Percentiles rank a stretch among this genome's conserved stretches.
phyloP scores from a whole-genome alignment of 2,797 vertebrate species.

The Tauraco hartlaubi region DNA sequence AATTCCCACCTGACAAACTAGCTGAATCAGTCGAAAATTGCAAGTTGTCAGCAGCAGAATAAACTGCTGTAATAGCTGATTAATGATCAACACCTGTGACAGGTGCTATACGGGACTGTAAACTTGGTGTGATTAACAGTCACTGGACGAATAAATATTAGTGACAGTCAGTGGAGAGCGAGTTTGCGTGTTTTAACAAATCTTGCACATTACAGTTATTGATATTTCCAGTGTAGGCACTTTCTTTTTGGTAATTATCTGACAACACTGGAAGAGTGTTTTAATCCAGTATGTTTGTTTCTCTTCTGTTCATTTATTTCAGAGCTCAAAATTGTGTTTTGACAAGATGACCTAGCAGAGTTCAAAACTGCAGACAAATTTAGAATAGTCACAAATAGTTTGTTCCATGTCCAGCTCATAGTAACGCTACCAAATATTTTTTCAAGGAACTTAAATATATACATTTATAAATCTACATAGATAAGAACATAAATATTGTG shows the following conservation, averaged over 20 bases:
- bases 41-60: conserved; percentile 99
- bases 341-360: conserved; percentile 70
- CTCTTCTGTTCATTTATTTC: conserved; percentile 66
- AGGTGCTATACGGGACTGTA: conserved; percentile 88
- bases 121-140: conserved; percentile 87
- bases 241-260: conserved; percentile 73
- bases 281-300: conserved; percentile 65
- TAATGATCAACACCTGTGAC: conserved; percentile 99
- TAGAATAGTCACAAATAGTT: conserved; percentile 28
- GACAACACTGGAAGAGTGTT: conserved; percentile 59
- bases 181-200: conserved; percentile 85
- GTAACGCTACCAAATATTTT: neutral
- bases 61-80: conserved; percentile 98
- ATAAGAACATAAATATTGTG: neutral
- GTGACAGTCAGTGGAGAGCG: conserved; percentile 83
- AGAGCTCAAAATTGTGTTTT: conserved; percentile 66
- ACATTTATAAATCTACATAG: neutral
- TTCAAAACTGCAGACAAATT: conserved; percentile 42
- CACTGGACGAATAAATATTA: conserved; percentile 86
- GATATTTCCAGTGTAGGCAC: conserved; percentile 81
- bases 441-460: neutral
- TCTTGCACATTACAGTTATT: conserved; percentile 79
- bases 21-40: conserved; percentile 97
- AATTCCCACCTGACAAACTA: conserved; percentile 99
- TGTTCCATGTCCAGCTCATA: conserved; percentile 34